Evolutionary conservation across 2,888 invertebrate species (phyloP), one percentile per base, ranked within the genome.

Genomic region (Platycnemis pennipes): DNA sequence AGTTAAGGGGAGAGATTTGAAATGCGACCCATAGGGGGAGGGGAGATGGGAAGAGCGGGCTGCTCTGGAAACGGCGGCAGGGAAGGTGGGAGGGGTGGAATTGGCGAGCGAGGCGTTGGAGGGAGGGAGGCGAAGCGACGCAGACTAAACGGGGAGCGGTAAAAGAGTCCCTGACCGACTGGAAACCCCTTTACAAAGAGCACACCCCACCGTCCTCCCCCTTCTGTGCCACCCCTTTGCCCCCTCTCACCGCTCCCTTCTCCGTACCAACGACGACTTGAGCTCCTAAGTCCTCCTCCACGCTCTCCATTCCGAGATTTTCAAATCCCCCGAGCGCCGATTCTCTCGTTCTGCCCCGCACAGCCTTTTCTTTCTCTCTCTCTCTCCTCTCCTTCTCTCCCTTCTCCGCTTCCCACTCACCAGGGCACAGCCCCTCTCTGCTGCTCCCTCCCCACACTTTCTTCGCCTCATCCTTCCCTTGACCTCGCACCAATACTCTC

Each of bases 81-180:
- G n/a, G n/a, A n/a, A n/a, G n/a, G n/a, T n/a, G n/a, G 49, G 49
- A 49, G 2, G 49, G 49, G 49, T 11, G 19, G 49, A 49, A 19
- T 49, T 49, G 49, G 49, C 3, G 49, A 19, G 49, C 49, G 49
- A 49, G 19, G 19, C 19, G 49, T 11, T 3, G n/a, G n/a, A 8
- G 63, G 63, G 4, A n/a, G n/a, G n/a, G 63, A 63, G 26, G 26
- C 63, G 63, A n/a, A 8, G 63, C 63, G 8, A 63, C 63, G 49
- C 63, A 22, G 26, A n/a, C 26, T 26, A 63, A 63, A 63, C 22
- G 26, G n/a, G n/a, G 63, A 26, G 63, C 22, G 63, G 7, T n/a
- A 26, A 49, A 63, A 63, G 63, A 63, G 63, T 63, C 63, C 63
- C 63, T 63, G 63, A 63, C 63, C 63, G n/a, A 63, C 63, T 63